Evolutionary conservation across 1,140 invertebrate genomes (phyloP), one percentile per base, ranked within the genome.

Genomic region (Reticulitermes speratus): DNA sequence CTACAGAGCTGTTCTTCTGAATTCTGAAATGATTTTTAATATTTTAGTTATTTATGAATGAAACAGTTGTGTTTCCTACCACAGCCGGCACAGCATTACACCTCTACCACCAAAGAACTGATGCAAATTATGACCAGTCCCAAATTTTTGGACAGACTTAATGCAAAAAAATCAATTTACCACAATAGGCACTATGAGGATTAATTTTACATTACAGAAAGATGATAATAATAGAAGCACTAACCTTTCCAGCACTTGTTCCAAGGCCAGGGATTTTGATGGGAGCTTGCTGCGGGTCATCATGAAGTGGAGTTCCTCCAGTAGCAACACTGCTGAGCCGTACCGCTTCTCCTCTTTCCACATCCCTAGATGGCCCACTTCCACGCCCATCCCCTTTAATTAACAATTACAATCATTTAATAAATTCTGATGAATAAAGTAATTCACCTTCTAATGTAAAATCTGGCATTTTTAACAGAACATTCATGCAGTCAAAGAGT

Each of bases 241-340:
- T 88, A 90, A 92, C 91, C 89, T 91, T 91, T 89, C 91, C 91
- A 44, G 91, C 91, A 87, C 83, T 59, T 90, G 44, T 90, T 75
- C 90, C 90, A 82, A 91, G 89, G 48, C 91, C 90, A 32, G 91
- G 91, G 59, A 90, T 90, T 89, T 92, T 92, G 86, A 91, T 92
- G 87, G 90, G 89, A 88, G 90, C 89, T 87, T 90, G 89, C 84
- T 91, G 90, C 84, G 92, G 88, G 86, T 84, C 83, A 25, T 84
- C 52, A 23, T 44, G 38, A 82, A 75, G 81, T n/a, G 82, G 82
- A 69, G 83, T 44, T 21, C 45, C 86, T 9, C 25, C 82, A 23
- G 82, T 0, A 23, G 23, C 48, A 30, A 59, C 44, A 48, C 65
- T 38, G n/a, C 32, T 44, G 30, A 52, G 65, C n/a, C 82, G 86